A percentile compares a stretch with the other conserved stretches of the same genome.
Evolutionary conservation across 2,113 vertebrate genomes (phyloP).

Genomic region (Catharus bicknelli): DNA sequence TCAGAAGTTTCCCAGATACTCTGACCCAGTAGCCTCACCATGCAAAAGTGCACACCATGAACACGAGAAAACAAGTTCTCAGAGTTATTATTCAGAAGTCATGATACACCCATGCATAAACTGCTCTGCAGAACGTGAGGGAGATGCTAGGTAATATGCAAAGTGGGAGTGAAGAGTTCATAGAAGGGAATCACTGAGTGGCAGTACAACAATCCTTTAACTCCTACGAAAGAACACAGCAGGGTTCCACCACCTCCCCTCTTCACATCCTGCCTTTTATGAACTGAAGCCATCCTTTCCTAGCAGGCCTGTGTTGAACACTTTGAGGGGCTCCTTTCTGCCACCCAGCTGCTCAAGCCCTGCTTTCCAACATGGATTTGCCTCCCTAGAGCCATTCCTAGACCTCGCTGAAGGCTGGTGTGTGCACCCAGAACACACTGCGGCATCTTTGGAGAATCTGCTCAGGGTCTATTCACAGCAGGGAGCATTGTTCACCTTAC

Average conservation of each 20-base stretch:
- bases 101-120: background rate
- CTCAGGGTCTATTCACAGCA: background rate
- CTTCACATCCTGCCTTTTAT: background rate
- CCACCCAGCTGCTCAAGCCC: background rate
- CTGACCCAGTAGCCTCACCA: background rate
- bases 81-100: background rate
- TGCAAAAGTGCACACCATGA: background rate
- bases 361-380: background rate
- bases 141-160: background rate
- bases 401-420: background rate
- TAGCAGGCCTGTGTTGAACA: background rate
- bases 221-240: fast-evolving
- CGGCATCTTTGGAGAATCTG: background rate
- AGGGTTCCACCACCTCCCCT: background rate
- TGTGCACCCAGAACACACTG: background rate
- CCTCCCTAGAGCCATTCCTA: background rate
- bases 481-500: background rate
- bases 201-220: background rate
- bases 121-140: background rate
- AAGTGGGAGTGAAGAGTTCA: constrained; percentile 5
- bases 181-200: background rate
- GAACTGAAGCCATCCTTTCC: background rate
- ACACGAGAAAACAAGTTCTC: background rate
- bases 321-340: background rate
- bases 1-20: background rate